Percentiles rank a stretch among this genome's conserved stretches.
These are phyloP conservation scores for Thymelicus acteon DNA, from an alignment of 2,888 invertebrate species.

Conservation along the genomic window DNA sequence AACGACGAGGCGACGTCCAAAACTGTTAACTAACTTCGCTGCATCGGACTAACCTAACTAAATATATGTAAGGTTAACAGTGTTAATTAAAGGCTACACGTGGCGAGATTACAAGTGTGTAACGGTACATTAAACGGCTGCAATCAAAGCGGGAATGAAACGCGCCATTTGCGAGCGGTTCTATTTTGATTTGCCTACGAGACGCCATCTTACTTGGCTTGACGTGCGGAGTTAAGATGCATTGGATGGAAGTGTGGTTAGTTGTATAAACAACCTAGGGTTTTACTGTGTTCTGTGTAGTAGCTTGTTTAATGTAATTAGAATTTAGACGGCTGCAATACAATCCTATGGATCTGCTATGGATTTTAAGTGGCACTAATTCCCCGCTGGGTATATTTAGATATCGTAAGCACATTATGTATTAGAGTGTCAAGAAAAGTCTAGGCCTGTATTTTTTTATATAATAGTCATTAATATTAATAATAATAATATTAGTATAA, in stretches of 20 bases:
- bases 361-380: no score
- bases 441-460: no score
- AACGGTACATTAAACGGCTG: slow-evolving; percentile 60
- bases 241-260: slow-evolving; percentile 6
- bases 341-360: neutral
- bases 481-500: no score
- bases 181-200: slow-evolving; percentile 47
- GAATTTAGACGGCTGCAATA: neutral
- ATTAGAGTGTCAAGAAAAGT: no score
- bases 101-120: slow-evolving; percentile 46
- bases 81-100: slow-evolving; percentile 50
- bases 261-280: neutral
- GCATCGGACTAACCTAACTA: neutral
- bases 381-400: no score
- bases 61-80: slow-evolving; percentile 25
- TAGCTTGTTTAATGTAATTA: slow-evolving; percentile 2
- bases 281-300: neutral
- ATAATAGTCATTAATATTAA: no score
- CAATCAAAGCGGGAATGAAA: slow-evolving; percentile 56
- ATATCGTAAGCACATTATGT: no score
- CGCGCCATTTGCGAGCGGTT: slow-evolving; percentile 58
- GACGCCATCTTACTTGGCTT: slow-evolving; percentile 35
- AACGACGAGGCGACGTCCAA: neutral
- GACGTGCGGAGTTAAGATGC: slow-evolving; percentile 16
- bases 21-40: neutral